These are phyloP conservation scores for Leptestheria dahalacensis DNA, from an alignment of 1,140 invertebrate genomes.

Conservation along the genomic window DNA sequence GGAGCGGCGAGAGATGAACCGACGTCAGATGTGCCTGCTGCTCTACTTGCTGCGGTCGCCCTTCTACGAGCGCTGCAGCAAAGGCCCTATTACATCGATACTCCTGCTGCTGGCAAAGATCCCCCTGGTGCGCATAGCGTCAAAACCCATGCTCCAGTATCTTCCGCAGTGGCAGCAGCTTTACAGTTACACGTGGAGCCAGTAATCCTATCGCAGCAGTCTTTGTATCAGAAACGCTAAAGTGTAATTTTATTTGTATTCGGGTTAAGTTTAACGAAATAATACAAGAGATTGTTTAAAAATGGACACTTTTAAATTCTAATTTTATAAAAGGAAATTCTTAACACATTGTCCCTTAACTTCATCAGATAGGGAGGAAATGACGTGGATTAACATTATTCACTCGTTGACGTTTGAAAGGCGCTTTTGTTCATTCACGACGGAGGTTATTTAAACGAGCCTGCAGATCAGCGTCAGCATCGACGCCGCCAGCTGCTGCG, in stretches of 20 bases:
- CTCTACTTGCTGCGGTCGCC: slow-evolving; percentile 3
- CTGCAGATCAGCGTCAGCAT: slow-evolving; percentile 89
- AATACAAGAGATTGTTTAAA: no score
- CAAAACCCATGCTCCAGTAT: background rate
- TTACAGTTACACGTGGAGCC: slow-evolving; percentile 5
- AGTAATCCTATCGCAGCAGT: no score
- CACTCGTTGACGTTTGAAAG: background rate
- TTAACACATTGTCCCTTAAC: no score
- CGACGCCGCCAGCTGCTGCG: slow-evolving; percentile 64
- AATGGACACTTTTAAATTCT: no score
- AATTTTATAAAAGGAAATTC: no score
- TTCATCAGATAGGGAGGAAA: no score
- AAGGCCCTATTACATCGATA: background rate
- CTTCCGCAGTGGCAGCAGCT: slow-evolving; percentile 8
- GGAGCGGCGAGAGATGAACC: slow-evolving; percentile 1
- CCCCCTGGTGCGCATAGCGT: slow-evolving; percentile 2
- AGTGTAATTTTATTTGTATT: no score
- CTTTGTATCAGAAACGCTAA: no score
- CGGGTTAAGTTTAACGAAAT: no score
- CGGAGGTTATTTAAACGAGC: slow-evolving; percentile 84
- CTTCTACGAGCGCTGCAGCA: background rate
- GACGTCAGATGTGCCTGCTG: background rate
- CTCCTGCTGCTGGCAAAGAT: background rate
- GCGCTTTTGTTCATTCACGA: slow-evolving; percentile 52
- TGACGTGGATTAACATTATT: no score